Percentiles rank a stretch among this genome's conserved stretches.
phyloP scores from a whole-genome alignment of 2,888 invertebrate species.

The Priocnemis perturbator region DNA sequence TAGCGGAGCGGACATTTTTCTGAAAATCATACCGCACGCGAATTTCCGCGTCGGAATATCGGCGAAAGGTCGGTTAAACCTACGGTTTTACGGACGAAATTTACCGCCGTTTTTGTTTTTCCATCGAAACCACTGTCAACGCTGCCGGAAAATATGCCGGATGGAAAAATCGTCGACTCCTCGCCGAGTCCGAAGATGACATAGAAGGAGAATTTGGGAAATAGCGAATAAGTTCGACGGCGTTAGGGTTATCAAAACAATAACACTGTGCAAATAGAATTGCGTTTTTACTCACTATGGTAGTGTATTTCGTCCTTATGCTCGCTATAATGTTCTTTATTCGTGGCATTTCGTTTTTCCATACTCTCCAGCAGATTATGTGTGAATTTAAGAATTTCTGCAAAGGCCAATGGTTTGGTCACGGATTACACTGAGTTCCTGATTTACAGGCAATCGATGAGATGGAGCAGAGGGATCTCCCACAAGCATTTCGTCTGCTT shows the following conservation, averaged over 20 bases:
- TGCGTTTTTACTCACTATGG: too few relatives aligned
- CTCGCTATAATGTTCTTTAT: not conserved
- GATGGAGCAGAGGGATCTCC: slow-evolving; percentile 83
- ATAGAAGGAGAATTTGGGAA: too few relatives aligned
- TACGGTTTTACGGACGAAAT: slow-evolving; percentile 58
- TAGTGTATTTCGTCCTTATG: too few relatives aligned
- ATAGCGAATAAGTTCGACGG: too few relatives aligned
- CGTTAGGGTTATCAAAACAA: not conserved
- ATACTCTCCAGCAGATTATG: not conserved
- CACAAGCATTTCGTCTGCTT: slow-evolving; percentile 85
- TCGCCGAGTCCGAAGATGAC: too few relatives aligned
- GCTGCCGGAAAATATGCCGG: slow-evolving; percentile 6
- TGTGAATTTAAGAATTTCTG: not conserved
- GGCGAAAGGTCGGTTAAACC: slow-evolving; percentile 48
- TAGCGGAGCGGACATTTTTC: slow-evolving; percentile 71
- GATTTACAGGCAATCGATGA: slow-evolving; percentile 78
- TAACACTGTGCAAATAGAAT: slow-evolving; percentile 2
- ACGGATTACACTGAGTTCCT: not conserved
- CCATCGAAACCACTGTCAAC: slow-evolving; percentile 27
- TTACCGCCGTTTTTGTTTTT: slow-evolving; percentile 47
- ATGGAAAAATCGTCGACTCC: too few relatives aligned
- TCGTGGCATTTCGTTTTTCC: not conserved
- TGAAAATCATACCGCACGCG: slow-evolving; percentile 47
- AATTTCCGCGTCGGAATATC: slow-evolving; percentile 33
- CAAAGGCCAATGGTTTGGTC: too few relatives aligned